These are phyloP conservation scores for Tortrix viridana DNA, from an alignment of 2,888 invertebrate species.

Conservation along the genomic window DNA sequence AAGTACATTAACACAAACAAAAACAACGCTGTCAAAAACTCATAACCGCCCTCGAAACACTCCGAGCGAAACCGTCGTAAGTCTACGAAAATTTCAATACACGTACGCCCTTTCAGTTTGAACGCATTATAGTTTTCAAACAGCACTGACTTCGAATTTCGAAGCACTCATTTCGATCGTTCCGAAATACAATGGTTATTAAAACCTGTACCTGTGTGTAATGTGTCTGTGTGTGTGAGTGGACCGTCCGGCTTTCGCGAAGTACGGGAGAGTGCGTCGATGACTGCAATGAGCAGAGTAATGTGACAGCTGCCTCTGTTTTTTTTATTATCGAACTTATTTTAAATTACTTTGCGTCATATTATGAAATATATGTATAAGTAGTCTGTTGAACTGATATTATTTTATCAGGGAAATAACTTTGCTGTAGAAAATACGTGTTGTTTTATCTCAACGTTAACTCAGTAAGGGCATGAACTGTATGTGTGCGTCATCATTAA, in stretches of 20 bases:
- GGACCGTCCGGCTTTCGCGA: conserved; percentile 79
- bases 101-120: conserved; percentile 13
- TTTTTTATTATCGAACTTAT: not conserved
- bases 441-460: no score
- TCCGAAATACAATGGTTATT: conserved; percentile 84
- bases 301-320: conserved; percentile 7
- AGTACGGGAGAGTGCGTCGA: conserved; percentile 69
- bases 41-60: not conserved
- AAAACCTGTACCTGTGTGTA: conserved; percentile 65
- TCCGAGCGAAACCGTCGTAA: not conserved
- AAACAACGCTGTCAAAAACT: conserved; percentile 3
- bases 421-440: no score
- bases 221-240: conserved; percentile 61
- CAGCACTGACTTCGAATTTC: conserved; percentile 56
- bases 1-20: conserved; percentile 1
- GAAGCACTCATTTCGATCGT: conserved; percentile 81
- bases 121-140: conserved; percentile 61
- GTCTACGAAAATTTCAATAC: not conserved
- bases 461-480: no score
- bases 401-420: no score
- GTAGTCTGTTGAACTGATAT: no score
- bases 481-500: no score
- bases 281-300: conserved; percentile 61
- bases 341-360: no score
- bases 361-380: no score